Evolutionary conservation across 2,797 vertebrate species (phyloP).

Genomic region (Echiichthys vipera): DNA sequence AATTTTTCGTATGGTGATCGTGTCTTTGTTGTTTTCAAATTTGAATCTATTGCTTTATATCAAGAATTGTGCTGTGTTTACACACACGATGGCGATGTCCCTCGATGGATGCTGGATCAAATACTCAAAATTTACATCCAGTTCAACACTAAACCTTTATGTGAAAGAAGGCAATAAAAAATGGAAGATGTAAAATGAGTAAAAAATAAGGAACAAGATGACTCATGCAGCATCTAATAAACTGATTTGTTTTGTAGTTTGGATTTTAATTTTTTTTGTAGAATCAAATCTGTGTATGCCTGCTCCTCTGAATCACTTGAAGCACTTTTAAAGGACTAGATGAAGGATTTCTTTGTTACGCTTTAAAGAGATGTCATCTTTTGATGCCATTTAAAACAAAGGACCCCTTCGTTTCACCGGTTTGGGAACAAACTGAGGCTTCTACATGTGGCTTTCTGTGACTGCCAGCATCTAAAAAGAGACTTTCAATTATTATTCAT

Average conservation of each 20-base stretch:
- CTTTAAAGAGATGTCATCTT: background rate
- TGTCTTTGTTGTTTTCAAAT: constrained; percentile 9
- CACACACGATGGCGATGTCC: rapidly evolving
- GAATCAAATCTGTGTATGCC: background rate
- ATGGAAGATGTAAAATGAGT: background rate
- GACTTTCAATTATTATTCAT: background rate
- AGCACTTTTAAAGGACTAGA: background rate
- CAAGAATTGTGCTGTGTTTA: background rate
- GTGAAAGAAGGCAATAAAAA: constrained; percentile 1
- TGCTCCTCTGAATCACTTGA: background rate
- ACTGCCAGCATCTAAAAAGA: background rate
- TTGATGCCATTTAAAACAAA: constrained; percentile 15
- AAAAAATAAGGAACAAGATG: background rate
- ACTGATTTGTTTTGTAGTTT: background rate
- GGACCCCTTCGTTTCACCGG: background rate
- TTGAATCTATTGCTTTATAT: background rate
- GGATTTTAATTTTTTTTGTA: background rate
- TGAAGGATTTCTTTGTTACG: background rate
- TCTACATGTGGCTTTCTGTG: background rate
- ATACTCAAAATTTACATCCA: constrained; percentile 4
- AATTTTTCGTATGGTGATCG: no score
- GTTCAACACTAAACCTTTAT: background rate
- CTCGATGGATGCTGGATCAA: background rate
- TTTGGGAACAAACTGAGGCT: background rate
- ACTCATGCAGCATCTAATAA: background rate